Evolutionary conservation across 2,113 vertebrate genomes (phyloP).

Genomic region (Coptodon bakossiorum): DNA sequence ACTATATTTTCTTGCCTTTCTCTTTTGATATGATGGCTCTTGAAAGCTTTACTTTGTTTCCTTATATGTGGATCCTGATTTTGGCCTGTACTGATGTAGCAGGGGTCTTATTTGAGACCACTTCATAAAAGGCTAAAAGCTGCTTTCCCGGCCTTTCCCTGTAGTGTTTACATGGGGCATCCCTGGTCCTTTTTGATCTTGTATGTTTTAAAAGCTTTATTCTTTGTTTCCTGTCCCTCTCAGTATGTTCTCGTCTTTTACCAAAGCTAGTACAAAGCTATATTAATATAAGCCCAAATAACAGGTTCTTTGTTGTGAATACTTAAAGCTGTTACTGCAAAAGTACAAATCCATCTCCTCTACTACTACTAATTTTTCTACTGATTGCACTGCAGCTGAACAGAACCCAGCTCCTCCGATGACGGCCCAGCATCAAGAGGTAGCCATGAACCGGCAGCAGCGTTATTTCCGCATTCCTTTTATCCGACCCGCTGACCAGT

Average conservation of each 20-base stretch:
- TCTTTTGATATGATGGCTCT: conserved; percentile 27
- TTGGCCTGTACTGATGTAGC: background rate
- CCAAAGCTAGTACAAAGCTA: background rate
- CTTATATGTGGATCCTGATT: background rate
- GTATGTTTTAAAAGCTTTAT: conserved; percentile 3
- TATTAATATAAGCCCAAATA: background rate
- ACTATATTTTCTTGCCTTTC: background rate
- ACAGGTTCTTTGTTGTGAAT: background rate
- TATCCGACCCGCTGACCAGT: conserved; percentile 93
- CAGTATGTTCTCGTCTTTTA: background rate
- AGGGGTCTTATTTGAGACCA: background rate
- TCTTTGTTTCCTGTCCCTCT: background rate
- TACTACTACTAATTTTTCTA: background rate
- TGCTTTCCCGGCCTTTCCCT: background rate
- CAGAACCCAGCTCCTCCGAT: conserved; percentile 82
- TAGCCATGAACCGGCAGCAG: conserved; percentile 86
- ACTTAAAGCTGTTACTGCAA: background rate
- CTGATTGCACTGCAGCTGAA: conserved; percentile 71
- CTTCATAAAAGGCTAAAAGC: conserved; percentile 30
- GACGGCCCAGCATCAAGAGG: conserved; percentile 79
- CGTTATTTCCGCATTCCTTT: conserved; percentile 98
- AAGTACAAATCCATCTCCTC: background rate
- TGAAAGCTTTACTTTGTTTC: conserved; percentile 28
- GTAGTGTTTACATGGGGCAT: background rate
- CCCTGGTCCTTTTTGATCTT: conserved; percentile 1